A percentile compares a stretch with the other conserved stretches of the same genome.
Conservation (phyloP, 2,888 invertebrate genomes). For the Tiliacea aurago region DNA sequence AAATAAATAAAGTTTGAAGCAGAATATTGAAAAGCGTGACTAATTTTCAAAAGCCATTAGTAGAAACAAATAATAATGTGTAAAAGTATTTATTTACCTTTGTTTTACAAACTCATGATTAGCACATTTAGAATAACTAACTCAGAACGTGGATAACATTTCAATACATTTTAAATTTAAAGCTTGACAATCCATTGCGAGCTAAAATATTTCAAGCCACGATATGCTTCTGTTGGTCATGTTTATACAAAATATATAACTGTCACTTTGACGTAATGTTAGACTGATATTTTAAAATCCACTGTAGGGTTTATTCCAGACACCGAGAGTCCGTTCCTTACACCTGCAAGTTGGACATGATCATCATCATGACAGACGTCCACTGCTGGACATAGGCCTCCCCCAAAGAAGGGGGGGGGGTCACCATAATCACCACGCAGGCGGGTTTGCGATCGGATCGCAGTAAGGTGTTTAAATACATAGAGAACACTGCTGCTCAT, state of each 20-base stretch:
- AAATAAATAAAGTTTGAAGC: background rate
- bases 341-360: too few species aligned
- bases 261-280: background rate
- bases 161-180: slow-evolving; percentile 33
- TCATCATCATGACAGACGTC: too few species aligned
- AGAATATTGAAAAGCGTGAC: slow-evolving; percentile 4
- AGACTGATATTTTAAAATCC: background rate
- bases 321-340: too few species aligned
- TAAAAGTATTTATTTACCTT: slow-evolving; percentile 21
- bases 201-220: slow-evolving; percentile 13
- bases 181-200: slow-evolving; percentile 8
- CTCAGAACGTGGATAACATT: slow-evolving; percentile 51
- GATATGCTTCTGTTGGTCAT: background rate
- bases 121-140: slow-evolving; percentile 50
- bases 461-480: too few species aligned
- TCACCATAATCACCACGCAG: too few species aligned
- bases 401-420: too few species aligned
- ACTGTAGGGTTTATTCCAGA: too few species aligned
- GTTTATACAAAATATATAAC: background rate
- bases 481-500: too few species aligned
- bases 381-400: too few species aligned
- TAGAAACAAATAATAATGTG: background rate
- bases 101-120: slow-evolving; percentile 51
- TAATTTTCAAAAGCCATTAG: slow-evolving; percentile 19
- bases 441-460: too few species aligned